Evolutionary conservation across 2,888 invertebrate species (phyloP), one percentile per base, ranked within the genome.

Genomic region (Linnaemya vulpina): DNA sequence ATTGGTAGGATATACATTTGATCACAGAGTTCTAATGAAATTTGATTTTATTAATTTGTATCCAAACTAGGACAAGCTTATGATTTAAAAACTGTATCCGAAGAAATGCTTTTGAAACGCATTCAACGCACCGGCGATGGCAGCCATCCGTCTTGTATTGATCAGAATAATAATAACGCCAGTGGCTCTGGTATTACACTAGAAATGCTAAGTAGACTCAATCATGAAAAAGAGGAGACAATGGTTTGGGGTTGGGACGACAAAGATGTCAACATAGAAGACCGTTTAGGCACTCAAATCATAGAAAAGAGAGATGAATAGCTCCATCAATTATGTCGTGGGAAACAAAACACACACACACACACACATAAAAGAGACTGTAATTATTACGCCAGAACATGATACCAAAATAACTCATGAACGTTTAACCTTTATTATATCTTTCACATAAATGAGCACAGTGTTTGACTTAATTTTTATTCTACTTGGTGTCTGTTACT

Each of bases 171-270:
- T 58, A 91, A 91, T 80, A 88, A 89, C 76, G 88, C 81, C 1
- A 88, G 83, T 15, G 75, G 87, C 5, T 82, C 89, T 49, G 88
- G 40, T 3, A 90, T 90, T 65, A 88, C 90, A 17, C 87, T 89
- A 53, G 90, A 91, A 85, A 86, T 89, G 87, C 89, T 91, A n/a
- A 87, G 88, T 20, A 88, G 91, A 62, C 83, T 90, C 74, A 87
- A 90, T 67, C 92, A 93, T 17, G 93, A 93, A 0, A 91, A 89
- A 74, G 92, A 92, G 78, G 88, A 94, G 35, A 94, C 94, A 51
- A 94, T 94, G 8, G 91, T 94, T 15, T 97, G 97, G 97, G 97
- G 97, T 0, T 97, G 97, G 97, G 96, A 95, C 46, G 97, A 97
- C 89, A 91, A 93, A 80, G 97, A 97, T 88, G 95, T 97, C 94